phyloP scores from a whole-genome alignment of 1,140 invertebrate species.

The Amphibalanus amphitrite region DNA sequence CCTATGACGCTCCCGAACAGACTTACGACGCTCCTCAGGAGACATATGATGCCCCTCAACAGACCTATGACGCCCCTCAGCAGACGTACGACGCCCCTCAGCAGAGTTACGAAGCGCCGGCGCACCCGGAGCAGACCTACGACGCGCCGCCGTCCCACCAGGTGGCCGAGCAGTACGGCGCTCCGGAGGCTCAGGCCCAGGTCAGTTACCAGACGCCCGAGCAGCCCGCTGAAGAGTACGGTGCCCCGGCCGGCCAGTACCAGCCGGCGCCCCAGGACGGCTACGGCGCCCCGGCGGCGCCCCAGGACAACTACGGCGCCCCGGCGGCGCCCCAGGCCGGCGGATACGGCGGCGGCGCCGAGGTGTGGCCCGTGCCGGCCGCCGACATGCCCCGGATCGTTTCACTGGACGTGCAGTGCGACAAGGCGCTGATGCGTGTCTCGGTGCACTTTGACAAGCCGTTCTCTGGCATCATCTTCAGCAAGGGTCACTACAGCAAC shows the following conservation, averaged over 20 bases:
- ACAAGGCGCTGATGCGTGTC: conserved; percentile 86
- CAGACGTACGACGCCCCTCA: not conserved
- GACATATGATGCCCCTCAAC: not conserved
- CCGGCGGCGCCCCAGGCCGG: conserved; percentile 17
- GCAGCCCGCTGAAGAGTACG: not conserved
- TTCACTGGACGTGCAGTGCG: conserved; percentile 80
- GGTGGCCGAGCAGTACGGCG: not conserved
- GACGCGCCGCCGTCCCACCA: not conserved
- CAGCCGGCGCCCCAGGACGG: not conserved
- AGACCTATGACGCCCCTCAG: not conserved
- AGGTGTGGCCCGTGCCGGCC: conserved; percentile 63
- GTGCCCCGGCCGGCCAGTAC: not conserved
- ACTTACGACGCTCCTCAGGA: not conserved
- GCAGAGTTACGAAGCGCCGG: not conserved
- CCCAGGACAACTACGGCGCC: conserved; percentile 6
- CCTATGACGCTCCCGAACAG: not conserved
- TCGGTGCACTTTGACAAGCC: conserved; percentile 87
- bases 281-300: conserved; percentile 16
- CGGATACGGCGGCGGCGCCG: conserved; percentile 29
- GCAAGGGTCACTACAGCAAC: conserved; percentile 81
- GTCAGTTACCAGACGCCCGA: not conserved
- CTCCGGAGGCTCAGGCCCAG: not conserved
- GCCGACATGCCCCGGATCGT: conserved; percentile 80
- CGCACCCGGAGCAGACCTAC: not conserved
- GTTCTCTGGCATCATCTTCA: conserved; percentile 92